A percentile compares a stretch with the other conserved stretches of the same genome.
phyloP scores from a whole-genome alignment of 2,797 vertebrate genomes.

The Clarias pachynema region DNA sequence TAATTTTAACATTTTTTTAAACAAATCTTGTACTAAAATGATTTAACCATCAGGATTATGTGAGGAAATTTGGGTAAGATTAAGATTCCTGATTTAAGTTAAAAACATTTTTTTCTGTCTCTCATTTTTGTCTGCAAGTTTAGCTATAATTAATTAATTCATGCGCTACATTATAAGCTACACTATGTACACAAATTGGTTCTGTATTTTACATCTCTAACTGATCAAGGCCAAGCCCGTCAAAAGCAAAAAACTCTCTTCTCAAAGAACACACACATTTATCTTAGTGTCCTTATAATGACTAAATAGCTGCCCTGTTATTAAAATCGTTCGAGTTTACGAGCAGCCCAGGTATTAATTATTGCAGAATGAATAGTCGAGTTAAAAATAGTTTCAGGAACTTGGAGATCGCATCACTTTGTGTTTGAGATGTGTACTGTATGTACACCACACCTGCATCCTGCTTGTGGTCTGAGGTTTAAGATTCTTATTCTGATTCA shows the following conservation, averaged over 20 bases:
- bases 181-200: not conserved
- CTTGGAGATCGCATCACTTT: slow-evolving; percentile 5
- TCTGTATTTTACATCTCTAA: not conserved
- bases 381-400: slow-evolving; percentile 49
- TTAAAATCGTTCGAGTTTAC: slow-evolving; percentile 5
- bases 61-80: not conserved
- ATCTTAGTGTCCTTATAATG: not conserved
- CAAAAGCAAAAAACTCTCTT: not conserved
- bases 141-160: not conserved
- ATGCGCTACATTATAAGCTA: too few relatives aligned
- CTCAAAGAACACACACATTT: not conserved
- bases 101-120: not conserved
- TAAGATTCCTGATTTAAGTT: not conserved
- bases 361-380: not conserved
- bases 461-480: not conserved
- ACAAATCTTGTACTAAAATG: too few relatives aligned
- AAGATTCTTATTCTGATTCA: not conserved
- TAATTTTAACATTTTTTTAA: too few relatives aligned
- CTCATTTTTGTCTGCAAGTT: not conserved
- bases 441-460: slow-evolving; percentile 16
- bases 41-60: not conserved
- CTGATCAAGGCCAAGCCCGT: not conserved
- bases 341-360: slow-evolving; percentile 29
- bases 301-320: not conserved
- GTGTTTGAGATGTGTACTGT: not conserved